A percentile compares a stretch with the other conserved stretches of the same genome.
Conservation (phyloP, 64 coral and sea anemone species). For the Platygyra sinensis region DNA sequence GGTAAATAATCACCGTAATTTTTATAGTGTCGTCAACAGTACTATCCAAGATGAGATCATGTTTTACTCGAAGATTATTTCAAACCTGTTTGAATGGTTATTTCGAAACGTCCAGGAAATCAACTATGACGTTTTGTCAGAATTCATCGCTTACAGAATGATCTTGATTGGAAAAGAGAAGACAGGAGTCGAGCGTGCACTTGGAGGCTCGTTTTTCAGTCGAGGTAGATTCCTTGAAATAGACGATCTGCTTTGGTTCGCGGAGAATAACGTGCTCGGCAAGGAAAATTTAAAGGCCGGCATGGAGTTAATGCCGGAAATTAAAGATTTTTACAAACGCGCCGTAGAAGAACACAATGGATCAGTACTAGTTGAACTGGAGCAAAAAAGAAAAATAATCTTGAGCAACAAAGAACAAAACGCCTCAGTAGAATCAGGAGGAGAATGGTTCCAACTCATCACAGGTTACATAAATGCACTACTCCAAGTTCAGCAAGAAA, state of each 20-base stretch:
- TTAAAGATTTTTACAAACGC: slow-evolving; percentile 35
- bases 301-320: slow-evolving; percentile 53
- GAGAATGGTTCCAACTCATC: slow-evolving; percentile 66
- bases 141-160: slow-evolving; percentile 63
- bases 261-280: slow-evolving; percentile 42
- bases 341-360: slow-evolving; percentile 24
- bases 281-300: slow-evolving; percentile 28
- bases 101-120: background rate
- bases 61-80: slow-evolving; percentile 51
- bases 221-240: slow-evolving; percentile 47
- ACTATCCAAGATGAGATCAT: slow-evolving; percentile 38
- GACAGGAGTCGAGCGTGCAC: slow-evolving; percentile 44
- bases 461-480: slow-evolving; percentile 61
- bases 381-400: slow-evolving; percentile 50
- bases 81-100: slow-evolving; percentile 18
- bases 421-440: background rate
- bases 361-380: background rate
- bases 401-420: slow-evolving; percentile 41
- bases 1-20: background rate
- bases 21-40: background rate
- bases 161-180: slow-evolving; percentile 62
- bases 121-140: slow-evolving; percentile 14
- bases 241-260: slow-evolving; percentile 60
- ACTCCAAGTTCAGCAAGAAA: slow-evolving; percentile 50
- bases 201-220: slow-evolving; percentile 67